Conservation (phyloP, 2,888 invertebrate genomes). For the Scrobipalpa atriplicella region DNA sequence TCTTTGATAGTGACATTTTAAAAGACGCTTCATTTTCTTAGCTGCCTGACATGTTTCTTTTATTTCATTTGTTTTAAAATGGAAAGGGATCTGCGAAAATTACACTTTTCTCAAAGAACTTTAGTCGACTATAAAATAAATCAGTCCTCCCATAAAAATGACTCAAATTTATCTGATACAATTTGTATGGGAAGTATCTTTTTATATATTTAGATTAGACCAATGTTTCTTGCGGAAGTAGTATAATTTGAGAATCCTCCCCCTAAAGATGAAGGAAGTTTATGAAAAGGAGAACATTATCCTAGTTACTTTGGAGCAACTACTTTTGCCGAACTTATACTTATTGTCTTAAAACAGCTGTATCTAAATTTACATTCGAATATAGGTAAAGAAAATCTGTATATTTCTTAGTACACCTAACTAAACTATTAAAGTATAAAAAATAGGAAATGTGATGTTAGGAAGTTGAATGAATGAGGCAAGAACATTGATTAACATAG, state of each 20-base stretch:
- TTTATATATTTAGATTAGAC: too few relatives aligned
- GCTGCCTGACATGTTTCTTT: not conserved
- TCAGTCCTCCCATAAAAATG: too few relatives aligned
- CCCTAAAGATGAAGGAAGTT: not conserved
- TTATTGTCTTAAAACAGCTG: constrained; percentile 57
- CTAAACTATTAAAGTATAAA: constrained; percentile 52
- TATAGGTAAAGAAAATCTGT: constrained; percentile 36
- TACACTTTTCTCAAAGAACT: too few relatives aligned
- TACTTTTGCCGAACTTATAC: constrained; percentile 34
- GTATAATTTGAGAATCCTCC: too few relatives aligned
- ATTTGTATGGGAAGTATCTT: too few relatives aligned
- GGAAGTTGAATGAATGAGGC: constrained; percentile 62
- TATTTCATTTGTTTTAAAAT: too few relatives aligned
- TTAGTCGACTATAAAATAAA: too few relatives aligned
- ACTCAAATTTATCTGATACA: too few relatives aligned
- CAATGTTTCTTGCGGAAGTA: too few relatives aligned
- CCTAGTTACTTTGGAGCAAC: not conserved
- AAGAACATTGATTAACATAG: constrained; percentile 60
- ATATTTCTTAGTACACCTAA: constrained; percentile 54
- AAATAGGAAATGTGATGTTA: constrained; percentile 58
- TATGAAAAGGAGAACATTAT: not conserved
- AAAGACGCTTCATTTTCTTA: not conserved
- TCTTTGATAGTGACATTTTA: not conserved
- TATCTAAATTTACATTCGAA: constrained; percentile 33
- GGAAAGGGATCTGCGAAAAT: too few relatives aligned